Conservation (phyloP, 2,888 invertebrate genomes). For the Xanthia togata region DNA sequence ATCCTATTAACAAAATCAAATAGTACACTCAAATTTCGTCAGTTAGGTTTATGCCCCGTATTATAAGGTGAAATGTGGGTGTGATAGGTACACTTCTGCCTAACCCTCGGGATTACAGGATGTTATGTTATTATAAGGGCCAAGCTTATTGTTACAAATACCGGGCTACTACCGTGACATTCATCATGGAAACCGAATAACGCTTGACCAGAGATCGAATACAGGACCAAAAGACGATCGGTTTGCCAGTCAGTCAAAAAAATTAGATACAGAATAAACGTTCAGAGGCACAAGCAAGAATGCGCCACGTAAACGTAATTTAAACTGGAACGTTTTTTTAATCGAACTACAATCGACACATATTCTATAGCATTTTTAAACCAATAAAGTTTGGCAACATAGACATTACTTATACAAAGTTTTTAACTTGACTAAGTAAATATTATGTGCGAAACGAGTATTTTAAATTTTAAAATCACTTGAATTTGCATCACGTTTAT, state of each 20-base stretch:
- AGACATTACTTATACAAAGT: too few species aligned
- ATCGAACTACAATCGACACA: too few species aligned
- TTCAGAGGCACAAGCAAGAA: neutral
- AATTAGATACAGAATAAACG: neutral
- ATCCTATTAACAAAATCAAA: neutral
- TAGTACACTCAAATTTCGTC: neutral
- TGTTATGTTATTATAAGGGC: too few species aligned
- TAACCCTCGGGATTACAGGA: too few species aligned
- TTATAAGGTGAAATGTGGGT: neutral
- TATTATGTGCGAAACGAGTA: neutral
- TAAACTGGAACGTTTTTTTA: neutral
- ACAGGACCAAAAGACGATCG: too few species aligned
- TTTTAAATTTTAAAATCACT: neutral
- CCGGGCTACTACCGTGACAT: neutral
- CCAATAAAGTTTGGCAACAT: neutral
- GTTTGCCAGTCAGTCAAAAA: too few species aligned
- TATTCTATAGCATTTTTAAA: neutral
- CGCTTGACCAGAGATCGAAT: too few species aligned
- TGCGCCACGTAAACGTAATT: neutral
- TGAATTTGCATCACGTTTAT: neutral
- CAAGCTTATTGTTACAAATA: neutral
- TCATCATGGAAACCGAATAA: too few species aligned
- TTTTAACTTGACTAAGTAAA: too few species aligned
- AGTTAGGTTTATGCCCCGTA: too few species aligned
- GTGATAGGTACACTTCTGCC: too few species aligned